Conservation (phyloP, 2,797 vertebrate genomes). For the Champsocephalus gunnari region DNA sequence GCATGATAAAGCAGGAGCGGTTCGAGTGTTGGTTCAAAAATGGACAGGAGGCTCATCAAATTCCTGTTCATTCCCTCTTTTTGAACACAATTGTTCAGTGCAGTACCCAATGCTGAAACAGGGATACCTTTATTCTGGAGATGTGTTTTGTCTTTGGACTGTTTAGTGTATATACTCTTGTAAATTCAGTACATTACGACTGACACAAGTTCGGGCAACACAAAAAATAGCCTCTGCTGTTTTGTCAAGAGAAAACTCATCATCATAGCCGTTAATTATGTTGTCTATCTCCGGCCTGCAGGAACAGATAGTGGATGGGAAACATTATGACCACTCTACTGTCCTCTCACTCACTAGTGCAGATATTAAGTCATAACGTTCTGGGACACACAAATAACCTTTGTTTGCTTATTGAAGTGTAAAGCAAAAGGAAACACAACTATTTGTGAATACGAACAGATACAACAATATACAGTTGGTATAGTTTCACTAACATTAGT, state of each 20-base stretch:
- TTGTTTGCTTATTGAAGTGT: conserved; percentile 51
- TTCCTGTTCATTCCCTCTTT: conserved; percentile 66
- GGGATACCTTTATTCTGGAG: conserved; percentile 62
- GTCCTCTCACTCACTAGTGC: conserved; percentile 76
- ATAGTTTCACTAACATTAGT: not conserved
- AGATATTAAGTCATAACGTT: conserved; percentile 83
- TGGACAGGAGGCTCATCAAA: conserved; percentile 77
- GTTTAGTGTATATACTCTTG: conserved; percentile 22
- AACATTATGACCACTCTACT: conserved; percentile 82
- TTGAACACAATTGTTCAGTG: conserved; percentile 74
- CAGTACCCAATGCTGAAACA: conserved; percentile 50
- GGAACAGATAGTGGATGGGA: conserved; percentile 83
- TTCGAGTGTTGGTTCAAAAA: conserved; percentile 73
- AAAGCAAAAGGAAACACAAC: conserved; percentile 6
- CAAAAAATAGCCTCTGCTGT: conserved; percentile 32
- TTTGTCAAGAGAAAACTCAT: conserved; percentile 66
- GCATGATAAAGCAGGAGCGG: conserved; percentile 83
- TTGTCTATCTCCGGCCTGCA: conserved; percentile 85
- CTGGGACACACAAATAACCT: conserved; percentile 72
- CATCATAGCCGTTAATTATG: conserved; percentile 86
- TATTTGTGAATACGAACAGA: not conserved
- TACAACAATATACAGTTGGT: not conserved
- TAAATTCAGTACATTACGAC: conserved; percentile 33
- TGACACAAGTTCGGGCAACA: conserved; percentile 43
- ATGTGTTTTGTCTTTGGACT: conserved; percentile 19